Conservation (phyloP, 2,888 invertebrate species). For the Philhelius pedissequus region DNA sequence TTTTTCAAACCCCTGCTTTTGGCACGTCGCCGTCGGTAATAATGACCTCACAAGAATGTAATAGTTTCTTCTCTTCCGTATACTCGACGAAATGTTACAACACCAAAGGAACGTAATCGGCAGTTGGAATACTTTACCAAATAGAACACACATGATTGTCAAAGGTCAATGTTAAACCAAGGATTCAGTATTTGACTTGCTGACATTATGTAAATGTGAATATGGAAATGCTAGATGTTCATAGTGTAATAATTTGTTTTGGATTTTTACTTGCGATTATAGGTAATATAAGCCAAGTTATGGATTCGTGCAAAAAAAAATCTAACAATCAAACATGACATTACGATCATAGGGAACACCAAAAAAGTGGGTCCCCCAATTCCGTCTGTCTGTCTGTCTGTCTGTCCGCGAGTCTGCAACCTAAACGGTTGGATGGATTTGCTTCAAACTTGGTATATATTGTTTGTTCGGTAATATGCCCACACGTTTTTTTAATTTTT, state of each 20-base stretch:
- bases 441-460: too few species aligned
- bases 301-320: too few species aligned
- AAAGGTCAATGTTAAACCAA: constrained; percentile 56
- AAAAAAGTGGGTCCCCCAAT: too few species aligned
- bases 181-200: constrained; percentile 47
- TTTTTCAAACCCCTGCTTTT: background rate
- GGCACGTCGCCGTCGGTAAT: background rate
- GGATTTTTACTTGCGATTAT: background rate
- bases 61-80: background rate
- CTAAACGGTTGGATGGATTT: too few species aligned
- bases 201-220: constrained; percentile 43
- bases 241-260: background rate
- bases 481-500: too few species aligned
- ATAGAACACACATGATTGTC: constrained; percentile 24
- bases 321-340: too few species aligned
- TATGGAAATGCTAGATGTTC: background rate
- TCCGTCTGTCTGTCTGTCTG: too few species aligned
- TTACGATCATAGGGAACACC: too few species aligned
- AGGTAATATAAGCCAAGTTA: too few species aligned
- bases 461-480: too few species aligned
- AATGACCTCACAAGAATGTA: background rate
- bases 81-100: constrained; percentile 16
- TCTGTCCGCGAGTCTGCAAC: too few species aligned
- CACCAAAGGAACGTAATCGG: constrained; percentile 37
- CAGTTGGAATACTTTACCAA: constrained; percentile 17